These are phyloP conservation scores for Cotesia glomerata DNA, from an alignment of 1,140 invertebrate species.

Conservation along the genomic window DNA sequence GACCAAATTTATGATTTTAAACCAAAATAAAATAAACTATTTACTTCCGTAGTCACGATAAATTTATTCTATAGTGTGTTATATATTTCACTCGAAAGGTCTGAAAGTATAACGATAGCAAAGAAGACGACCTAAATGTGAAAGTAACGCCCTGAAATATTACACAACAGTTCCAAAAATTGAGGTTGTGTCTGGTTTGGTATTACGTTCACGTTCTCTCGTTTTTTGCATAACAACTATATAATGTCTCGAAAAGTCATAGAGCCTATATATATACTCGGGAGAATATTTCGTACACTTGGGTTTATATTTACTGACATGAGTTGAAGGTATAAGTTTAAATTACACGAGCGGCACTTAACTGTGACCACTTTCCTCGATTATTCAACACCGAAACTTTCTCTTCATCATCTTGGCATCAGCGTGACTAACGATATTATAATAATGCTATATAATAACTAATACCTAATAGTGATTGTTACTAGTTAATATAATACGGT, in stretches of 20 bases:
- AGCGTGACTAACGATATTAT: neutral
- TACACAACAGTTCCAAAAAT: conserved; percentile 12
- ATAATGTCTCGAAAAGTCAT: conserved; percentile 4
- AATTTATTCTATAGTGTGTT: too few relatives aligned
- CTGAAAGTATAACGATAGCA: too few relatives aligned
- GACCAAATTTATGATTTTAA: too few relatives aligned
- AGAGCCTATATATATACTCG: neutral
- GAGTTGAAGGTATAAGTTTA: too few relatives aligned
- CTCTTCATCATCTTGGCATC: conserved; percentile 32
- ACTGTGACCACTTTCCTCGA: conserved; percentile 47
- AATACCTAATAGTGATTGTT: too few relatives aligned
- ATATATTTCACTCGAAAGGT: too few relatives aligned
- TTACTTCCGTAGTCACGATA: too few relatives aligned
- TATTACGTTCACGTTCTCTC: conserved; percentile 17
- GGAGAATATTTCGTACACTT: neutral
- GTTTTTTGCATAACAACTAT: conserved; percentile 26
- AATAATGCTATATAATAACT: too few relatives aligned
- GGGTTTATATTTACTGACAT: neutral
- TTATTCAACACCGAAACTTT: conserved; percentile 54
- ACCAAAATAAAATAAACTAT: too few relatives aligned
- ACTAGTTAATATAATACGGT: too few relatives aligned
- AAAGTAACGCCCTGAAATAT: neutral
- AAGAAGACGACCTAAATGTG: neutral
- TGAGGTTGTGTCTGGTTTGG: conserved; percentile 18
- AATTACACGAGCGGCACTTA: neutral